Evolutionary conservation across 2,888 invertebrate genomes (phyloP), one percentile per base, ranked within the genome.

Genomic region (Aphidius colemani): DNA sequence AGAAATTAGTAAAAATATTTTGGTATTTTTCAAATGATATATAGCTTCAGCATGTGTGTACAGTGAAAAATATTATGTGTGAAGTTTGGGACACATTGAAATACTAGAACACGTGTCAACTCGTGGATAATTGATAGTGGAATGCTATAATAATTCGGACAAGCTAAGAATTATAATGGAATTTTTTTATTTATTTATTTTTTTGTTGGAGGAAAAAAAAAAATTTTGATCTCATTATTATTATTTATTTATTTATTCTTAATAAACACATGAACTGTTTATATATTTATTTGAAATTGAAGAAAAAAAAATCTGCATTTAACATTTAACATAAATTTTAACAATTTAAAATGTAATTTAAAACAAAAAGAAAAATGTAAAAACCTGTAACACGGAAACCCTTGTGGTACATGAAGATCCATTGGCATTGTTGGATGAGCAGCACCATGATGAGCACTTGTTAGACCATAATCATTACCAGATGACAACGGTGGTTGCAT

Each of bases 371-470:
- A 1, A 57, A 46, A 46, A 57, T 57, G 7, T 45, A 85, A 88
- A 86, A 79, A 94, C 94, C 94, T 90, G 85, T 95, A 95, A 84
- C 94, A 95, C 66, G 94, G 93, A 83, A 94, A 94, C 74, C 92
- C 93, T 83, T 94, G 95, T 59, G 94, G 92, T 82, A 95, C 94
- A 84, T 95, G 95, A 74, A 95, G 87, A 83, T 95, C 95, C 94
- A 95, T 94, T 60, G 94, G 94, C 89, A 92, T 89, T 63, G 84
- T 78, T 63, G 83, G 80, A 69, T 82, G 82, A 64, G 76, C 79
- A 74, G 86, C 84, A 18, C 87, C 88, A 72, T 87, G 88, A 79
- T 87, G 87, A 66, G 86, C 86, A 75, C 77, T 73, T 64, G 75
- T 74, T 58, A 73, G 75, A 61, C 72, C 74, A 70, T 77, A 78